phyloP scores from a whole-genome alignment of 2,113 vertebrate genomes.

The Dasyprocta punctata region DNA sequence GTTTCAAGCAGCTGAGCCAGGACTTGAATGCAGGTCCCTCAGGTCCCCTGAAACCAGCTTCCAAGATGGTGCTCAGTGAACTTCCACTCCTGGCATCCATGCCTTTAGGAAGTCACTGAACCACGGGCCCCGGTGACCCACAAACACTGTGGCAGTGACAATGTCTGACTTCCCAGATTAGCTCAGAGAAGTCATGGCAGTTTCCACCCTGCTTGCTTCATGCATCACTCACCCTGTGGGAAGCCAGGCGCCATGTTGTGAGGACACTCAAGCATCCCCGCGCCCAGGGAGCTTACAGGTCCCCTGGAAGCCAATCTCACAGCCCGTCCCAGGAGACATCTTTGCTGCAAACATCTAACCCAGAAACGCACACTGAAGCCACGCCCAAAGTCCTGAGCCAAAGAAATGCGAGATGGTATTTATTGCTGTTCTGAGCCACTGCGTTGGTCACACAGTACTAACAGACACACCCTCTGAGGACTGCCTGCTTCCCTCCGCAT shows the following conservation, averaged over 20 bases:
- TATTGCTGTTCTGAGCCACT: background rate
- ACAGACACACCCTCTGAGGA: background rate
- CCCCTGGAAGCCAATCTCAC: background rate
- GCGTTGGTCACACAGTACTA: background rate
- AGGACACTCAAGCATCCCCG: background rate
- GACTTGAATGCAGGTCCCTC: background rate
- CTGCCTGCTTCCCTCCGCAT: background rate
- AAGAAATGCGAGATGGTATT: background rate
- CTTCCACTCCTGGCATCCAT: background rate
- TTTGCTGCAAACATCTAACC: background rate
- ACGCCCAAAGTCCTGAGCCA: background rate
- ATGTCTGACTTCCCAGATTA: background rate
- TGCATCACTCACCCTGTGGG: background rate
- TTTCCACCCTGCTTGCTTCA: background rate
- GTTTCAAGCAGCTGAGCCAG: no score
- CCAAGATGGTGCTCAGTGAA: background rate
- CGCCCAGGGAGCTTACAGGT: rapidly evolving
- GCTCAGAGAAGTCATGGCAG: background rate
- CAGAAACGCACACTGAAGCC: background rate
- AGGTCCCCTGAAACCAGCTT: background rate
- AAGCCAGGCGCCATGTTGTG: background rate
- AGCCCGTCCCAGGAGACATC: background rate
- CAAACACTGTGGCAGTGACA: background rate
- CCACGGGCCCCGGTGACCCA: background rate
- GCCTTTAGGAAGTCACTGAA: background rate